These are phyloP conservation scores for Drosophila albomicans DNA, from an alignment of 1,140 invertebrate genomes.

Conservation along the genomic window DNA sequence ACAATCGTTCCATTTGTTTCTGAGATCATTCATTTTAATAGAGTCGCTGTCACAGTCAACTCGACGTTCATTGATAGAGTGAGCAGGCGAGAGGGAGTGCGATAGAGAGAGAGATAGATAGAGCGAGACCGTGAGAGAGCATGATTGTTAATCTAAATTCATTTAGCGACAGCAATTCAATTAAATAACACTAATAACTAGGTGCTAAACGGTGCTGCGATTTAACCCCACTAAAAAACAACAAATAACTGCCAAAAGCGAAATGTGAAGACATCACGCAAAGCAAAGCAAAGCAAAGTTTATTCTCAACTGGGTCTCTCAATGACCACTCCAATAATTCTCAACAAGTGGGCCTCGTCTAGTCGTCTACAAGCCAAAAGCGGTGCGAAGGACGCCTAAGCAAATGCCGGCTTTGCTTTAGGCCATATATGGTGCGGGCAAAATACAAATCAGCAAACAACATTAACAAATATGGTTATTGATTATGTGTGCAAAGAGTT, in stretches of 20 bases:
- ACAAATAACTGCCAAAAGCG: slow-evolving; percentile 6
- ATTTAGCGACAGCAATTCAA: slow-evolving; percentile 64
- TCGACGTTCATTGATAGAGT: background rate
- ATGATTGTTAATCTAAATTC: slow-evolving; percentile 60
- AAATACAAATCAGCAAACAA: slow-evolving; percentile 20
- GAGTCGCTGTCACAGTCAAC: slow-evolving; percentile 27
- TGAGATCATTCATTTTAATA: slow-evolving; percentile 56
- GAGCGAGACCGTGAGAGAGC: background rate
- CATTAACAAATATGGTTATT: slow-evolving; percentile 75
- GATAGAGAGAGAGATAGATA: background rate
- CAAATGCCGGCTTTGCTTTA: slow-evolving; percentile 51
- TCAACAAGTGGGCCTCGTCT: slow-evolving; percentile 69
- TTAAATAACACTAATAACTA: slow-evolving; percentile 63
- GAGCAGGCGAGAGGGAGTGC: background rate
- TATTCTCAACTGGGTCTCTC: background rate
- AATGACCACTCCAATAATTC: slow-evolving; percentile 39
- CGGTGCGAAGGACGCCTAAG: slow-evolving; percentile 73
- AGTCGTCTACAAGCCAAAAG: slow-evolving; percentile 52
- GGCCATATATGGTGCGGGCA: slow-evolving; percentile 66
- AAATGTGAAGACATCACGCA: slow-evolving; percentile 65
- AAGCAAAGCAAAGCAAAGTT: slow-evolving; percentile 11
- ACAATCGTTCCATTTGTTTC: slow-evolving; percentile 35
- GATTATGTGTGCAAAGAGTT: slow-evolving; percentile 39
- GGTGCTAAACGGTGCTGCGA: slow-evolving; percentile 48
- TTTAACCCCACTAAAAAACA: slow-evolving; percentile 27